Evolutionary conservation across 2,797 vertebrate species (phyloP), one percentile per base, ranked within the genome.

Genomic region (Acanthurus tractus): DNA sequence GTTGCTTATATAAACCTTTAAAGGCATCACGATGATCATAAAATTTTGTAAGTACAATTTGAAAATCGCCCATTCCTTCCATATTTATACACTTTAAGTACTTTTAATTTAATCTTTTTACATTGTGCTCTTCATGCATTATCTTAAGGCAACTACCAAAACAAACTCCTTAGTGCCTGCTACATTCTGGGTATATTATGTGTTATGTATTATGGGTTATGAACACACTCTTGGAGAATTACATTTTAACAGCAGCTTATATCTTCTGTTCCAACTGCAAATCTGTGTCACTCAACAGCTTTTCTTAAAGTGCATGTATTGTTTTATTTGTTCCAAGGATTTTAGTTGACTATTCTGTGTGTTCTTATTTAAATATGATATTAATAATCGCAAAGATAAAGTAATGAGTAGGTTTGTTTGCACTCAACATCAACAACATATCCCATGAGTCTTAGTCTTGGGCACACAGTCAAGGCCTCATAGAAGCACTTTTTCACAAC

Each of bases 381-480:
- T 23, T 1, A 55, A n/a, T n/a, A n/a, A n/a, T n/a, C n/a, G n/a
- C 15, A 44, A 29, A 36, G 7, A 29, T 12, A 20, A 46, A 36
- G 8, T 49, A 44, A 65, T 13, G 14, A 45, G 18, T 77, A 13
- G 34, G 45, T 68, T 65, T 52, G 40, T 4, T 13, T 44, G 54
- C 40, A 48, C n/a, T 71, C 10, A 25, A 14, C 10, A 29, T 29
- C 38, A 63, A 54, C 48, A 76, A 65, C 46, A 63, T 2, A 40
- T 63, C 68, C 56, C 25, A 14, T 17, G 62, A 64, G 45, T 36
- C 46, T 69, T 55, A 50, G 8, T 53, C 59, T 22, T 8, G 58
- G 46, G 55, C 42, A 46, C 1, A 48, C 23, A 15, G 62, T 57
- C 59, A 69, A 22, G 50, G 20, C n/a, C 74, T 75, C 55, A 46